Evolutionary conservation across 2,113 vertebrate species (phyloP).

Genomic region (Onychostoma macrolepis): DNA sequence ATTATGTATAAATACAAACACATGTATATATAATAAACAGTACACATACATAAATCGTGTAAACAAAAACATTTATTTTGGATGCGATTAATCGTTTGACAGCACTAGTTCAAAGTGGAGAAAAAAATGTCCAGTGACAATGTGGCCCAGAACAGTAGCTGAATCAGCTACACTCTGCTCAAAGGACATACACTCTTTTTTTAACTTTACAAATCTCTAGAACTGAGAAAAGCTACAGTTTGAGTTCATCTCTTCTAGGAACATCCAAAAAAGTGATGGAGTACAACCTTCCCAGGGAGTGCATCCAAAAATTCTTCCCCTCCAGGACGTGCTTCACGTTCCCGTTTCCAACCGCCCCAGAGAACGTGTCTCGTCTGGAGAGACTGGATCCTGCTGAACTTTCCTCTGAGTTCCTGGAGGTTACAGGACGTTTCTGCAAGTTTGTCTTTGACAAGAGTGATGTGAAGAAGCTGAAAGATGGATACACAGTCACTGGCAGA

Average conservation of each 20-base stretch:
- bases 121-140: not conserved
- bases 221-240: not conserved
- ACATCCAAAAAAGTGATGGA: not conserved
- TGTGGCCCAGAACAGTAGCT: not conserved
- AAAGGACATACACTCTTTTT: not conserved
- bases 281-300: slow-evolving; percentile 60
- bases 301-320: slow-evolving; percentile 62
- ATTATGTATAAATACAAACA: too few relatives aligned
- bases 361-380: slow-evolving; percentile 58
- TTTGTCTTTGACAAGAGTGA: slow-evolving; percentile 52
- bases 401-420: slow-evolving; percentile 42
- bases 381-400: slow-evolving; percentile 49
- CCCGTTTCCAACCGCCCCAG: slow-evolving; percentile 43
- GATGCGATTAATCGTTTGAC: too few relatives aligned
- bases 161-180: not conserved
- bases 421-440: slow-evolving; percentile 53
- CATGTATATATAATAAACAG: too few relatives aligned
- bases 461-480: slow-evolving; percentile 60
- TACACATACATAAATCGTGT: too few relatives aligned
- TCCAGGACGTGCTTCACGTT: slow-evolving; percentile 61
- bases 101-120: not conserved
- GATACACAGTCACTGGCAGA: slow-evolving; percentile 53
- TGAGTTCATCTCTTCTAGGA: not conserved
- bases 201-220: not conserved
- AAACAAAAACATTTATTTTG: too few relatives aligned